phyloP scores from a whole-genome alignment of 2,113 vertebrate genomes.

The Sciurus niger region DNA sequence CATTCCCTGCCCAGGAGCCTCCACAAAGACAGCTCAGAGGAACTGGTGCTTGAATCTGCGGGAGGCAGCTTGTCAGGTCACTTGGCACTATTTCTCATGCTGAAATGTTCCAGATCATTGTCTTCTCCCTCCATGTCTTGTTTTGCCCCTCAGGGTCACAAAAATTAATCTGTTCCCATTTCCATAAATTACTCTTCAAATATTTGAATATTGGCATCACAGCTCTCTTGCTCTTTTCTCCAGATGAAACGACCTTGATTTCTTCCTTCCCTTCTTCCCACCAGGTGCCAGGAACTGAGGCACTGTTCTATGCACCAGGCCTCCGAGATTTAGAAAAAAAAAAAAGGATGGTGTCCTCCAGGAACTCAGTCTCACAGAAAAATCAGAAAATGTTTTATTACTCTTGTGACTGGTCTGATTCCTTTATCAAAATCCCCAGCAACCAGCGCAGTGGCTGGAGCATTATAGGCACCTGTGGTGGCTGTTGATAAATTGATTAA shows the following conservation, averaged over 20 bases:
- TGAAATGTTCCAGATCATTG: neutral
- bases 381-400: neutral
- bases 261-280: neutral
- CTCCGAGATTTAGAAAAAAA: neutral
- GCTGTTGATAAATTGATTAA: neutral
- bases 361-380: neutral
- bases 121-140: neutral
- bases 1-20: neutral
- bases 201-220: neutral
- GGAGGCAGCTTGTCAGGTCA: neutral
- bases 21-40: neutral
- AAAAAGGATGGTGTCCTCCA: neutral
- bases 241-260: neutral
- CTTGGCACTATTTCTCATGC: neutral
- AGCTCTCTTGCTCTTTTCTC: neutral
- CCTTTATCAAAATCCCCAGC: neutral
- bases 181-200: neutral
- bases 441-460: neutral
- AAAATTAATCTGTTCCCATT: neutral
- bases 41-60: neutral
- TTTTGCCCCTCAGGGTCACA: neutral
- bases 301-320: neutral
- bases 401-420: neutral
- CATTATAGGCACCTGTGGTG: too few species aligned
- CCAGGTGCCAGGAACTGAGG: neutral